Base-by-base conservation (phyloP, 1,140 invertebrate genomes). In the Helicoverpa zea region DNA sequence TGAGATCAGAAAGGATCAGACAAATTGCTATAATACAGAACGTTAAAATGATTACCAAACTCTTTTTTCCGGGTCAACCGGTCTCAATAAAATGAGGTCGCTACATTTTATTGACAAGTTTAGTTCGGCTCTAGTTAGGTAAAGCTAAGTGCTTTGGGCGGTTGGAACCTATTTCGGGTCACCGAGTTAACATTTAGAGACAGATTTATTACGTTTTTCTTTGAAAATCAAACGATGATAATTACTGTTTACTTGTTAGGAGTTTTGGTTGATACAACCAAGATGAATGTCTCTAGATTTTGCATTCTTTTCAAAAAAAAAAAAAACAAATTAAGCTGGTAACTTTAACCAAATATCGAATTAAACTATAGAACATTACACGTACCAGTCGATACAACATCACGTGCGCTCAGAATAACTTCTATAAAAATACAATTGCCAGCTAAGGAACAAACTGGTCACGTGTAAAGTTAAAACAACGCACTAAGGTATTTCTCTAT, bases 61-160 rank as follows among this genome's bases (percentile, higher is more conserved):
- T 68, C 51, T 72, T 83, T 81, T 75, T 85, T 83, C 56, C 64
- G 72, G 75, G 58, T 83, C 79, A 73, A 47, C 18, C 75, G 52
- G 56, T 52, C 63, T 43, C 72, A 59, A 78, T 85, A 78, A 86
- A 82, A 80, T 84, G 79, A 86, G 56, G 74, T 51, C 52, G 30
- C 51, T 81, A 81, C 80, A 78, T 64, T 85, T 83, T 83, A 83
- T 83, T 79, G 82, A 82, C 82, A 86, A 83, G 78, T 83, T 81
- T 52, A 70, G 75, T 47, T 75, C 56, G 64, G 68, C 23, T 63
- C 23, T 64, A 43, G 58, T 79, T 79, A 58, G 79, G 18, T 63
- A 63, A 76, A 85, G 77, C 74, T 85, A 78, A 83, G 79, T 43
- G 80, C 75, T 79, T 79, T 66, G 35, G 70, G 58, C 59, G 49